Percentiles rank a stretch among this genome's conserved stretches.
phyloP scores from a whole-genome alignment of 2,888 invertebrate species.

The Harpalus rufipes region DNA sequence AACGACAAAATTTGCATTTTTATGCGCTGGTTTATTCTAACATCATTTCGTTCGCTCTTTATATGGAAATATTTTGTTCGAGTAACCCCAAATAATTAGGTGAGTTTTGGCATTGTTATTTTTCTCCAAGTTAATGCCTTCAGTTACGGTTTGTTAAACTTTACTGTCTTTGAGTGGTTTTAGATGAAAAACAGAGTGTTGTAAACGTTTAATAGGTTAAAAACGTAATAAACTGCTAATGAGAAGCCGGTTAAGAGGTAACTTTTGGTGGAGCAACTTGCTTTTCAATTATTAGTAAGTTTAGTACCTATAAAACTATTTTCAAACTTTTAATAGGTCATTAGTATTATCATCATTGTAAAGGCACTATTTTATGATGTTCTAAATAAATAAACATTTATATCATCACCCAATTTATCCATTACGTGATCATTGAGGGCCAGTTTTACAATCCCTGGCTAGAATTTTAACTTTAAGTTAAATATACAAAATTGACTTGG shows the following conservation, averaged over 20 bases:
- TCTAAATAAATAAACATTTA: too few species aligned
- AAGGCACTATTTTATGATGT: too few species aligned
- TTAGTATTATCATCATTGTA: background rate
- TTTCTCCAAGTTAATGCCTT: background rate
- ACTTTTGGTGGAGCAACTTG: background rate
- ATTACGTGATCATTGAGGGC: too few species aligned
- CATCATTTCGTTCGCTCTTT: constrained; percentile 41
- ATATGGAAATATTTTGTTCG: constrained; percentile 43
- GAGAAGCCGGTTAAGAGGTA: background rate
- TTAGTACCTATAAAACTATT: background rate
- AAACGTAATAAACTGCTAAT: background rate
- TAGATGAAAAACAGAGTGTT: background rate
- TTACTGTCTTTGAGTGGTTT: background rate
- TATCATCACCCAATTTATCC: too few species aligned
- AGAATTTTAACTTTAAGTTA: too few species aligned
- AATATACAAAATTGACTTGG: too few species aligned
- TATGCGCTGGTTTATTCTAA: constrained; percentile 38
- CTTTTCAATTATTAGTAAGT: background rate
- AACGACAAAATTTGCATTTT: constrained; percentile 53
- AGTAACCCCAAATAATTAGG: background rate
- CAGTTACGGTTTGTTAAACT: background rate
- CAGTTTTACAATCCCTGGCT: too few species aligned
- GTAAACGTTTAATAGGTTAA: background rate
- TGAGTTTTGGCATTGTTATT: constrained; percentile 1
- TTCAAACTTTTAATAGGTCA: background rate